phyloP scores from a whole-genome alignment of 2,888 invertebrate species.

The Ichneumoninae sp. region DNA sequence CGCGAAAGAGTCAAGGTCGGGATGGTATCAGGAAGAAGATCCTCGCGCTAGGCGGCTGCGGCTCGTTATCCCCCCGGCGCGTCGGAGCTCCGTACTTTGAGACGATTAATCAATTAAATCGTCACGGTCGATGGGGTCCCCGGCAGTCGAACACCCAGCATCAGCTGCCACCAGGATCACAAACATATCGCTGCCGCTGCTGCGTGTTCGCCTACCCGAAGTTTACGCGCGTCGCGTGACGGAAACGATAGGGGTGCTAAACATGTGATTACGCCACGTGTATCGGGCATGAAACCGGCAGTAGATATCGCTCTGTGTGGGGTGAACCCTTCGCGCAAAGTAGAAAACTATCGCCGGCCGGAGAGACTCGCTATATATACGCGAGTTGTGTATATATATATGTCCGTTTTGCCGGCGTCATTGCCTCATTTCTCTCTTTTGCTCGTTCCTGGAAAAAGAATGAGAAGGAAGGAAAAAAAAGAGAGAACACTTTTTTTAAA shows the following conservation, averaged over 20 bases:
- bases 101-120: constrained; percentile 78
- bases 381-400: neutral
- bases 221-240: constrained; percentile 76
- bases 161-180: constrained; percentile 1
- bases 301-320: constrained; percentile 22
- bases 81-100: constrained; percentile 65
- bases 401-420: constrained; percentile 25
- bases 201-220: constrained; percentile 70
- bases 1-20: constrained; percentile 74
- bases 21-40: constrained; percentile 64
- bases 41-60: constrained; percentile 24
- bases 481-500: neutral
- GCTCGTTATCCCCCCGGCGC: constrained; percentile 55
- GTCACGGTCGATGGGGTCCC: constrained; percentile 73
- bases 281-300: constrained; percentile 63
- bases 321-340: constrained; percentile 74
- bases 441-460: constrained; percentile 21
- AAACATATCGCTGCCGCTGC: constrained; percentile 22
- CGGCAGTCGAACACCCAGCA: constrained; percentile 40
- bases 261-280: constrained; percentile 77
- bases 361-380: neutral
- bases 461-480: neutral
- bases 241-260: constrained; percentile 74
- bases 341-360: constrained; percentile 53
- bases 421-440: constrained; percentile 50